Evolutionary conservation across 2,888 invertebrate species (phyloP), one percentile per base, ranked within the genome.

Genomic region (Apamea monoglypha): DNA sequence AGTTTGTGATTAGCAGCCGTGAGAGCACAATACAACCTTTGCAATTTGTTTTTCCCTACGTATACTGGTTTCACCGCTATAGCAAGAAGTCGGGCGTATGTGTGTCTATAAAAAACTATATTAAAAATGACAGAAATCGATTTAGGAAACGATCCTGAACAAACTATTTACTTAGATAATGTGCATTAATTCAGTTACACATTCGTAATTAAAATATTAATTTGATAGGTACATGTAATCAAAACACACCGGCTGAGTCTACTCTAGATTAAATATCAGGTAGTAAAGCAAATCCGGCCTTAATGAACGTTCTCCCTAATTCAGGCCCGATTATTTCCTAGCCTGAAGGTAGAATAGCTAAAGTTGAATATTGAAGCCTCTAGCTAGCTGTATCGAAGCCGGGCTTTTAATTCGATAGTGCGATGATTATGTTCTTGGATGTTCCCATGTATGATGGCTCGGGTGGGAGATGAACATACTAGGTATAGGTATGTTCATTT

Each of bases 331-430:
- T 77, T 79, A 87, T 82, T 78, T 76, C 78, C 18, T 67, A 80
- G 74, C 72, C 61, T 76, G 14, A 4, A 83, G 73, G 69, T 56
- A 68, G 74, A 80, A 77, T 69, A 53, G 36, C 56, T 68, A 50
- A 68, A 85, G 78, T 85, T 80, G 74, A 76, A 85, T 85, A 74
- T 73, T 76, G 64, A 72, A 71, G 61, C 64, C 64, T 10, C 10
- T 7, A 7, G 47, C 32, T 16, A 47, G n/a, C 40, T 53, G 29
- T 25, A 21, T 50, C 21, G 67, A 66, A 69, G 50, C 67, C 61
- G 25, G 12, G 36, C 61, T 73, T 44, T 67, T 80, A 85, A 82
- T 76, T 61, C 21, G 61, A 64, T 64, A 47, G 29, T n/a, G 16
- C 67, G 25, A 59, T 74, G 50, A 76, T 77, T 74, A 71, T 78